Conservation (phyloP, 2,888 invertebrate genomes). For the Cryptocephalus primarius region DNA sequence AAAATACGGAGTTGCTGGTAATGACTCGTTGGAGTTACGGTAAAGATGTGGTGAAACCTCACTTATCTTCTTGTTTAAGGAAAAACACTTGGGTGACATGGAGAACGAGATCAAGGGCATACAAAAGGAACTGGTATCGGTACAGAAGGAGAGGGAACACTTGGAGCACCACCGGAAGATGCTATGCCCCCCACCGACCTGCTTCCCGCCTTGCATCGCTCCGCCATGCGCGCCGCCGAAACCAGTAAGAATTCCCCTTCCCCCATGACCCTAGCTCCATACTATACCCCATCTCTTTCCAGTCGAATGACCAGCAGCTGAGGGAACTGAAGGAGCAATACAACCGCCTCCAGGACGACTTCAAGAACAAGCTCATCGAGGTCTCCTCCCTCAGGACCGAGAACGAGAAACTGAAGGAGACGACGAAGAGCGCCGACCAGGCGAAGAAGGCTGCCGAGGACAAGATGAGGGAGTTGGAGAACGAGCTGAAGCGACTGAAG, state of each 20-base stretch:
- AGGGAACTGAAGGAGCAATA: conserved; percentile 50
- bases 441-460: conserved; percentile 47
- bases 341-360: conserved; percentile 52
- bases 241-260: not conserved
- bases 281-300: too few relatives aligned
- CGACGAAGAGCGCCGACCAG: conserved; percentile 34
- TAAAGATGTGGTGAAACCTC: not conserved
- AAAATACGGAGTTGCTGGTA: conserved; percentile 38
- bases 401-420: conserved; percentile 39
- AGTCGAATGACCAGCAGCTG: conserved; percentile 42
- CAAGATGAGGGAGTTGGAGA: conserved; percentile 47
- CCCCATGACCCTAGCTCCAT: not conserved
- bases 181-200: conserved; percentile 30
- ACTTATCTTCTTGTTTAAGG: conserved; percentile 33
- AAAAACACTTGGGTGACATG: conserved; percentile 47
- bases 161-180: conserved; percentile 37
- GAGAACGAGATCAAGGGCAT: conserved; percentile 49
- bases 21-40: not conserved
- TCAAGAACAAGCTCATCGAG: conserved; percentile 57
- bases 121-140: conserved; percentile 40
- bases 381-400: conserved; percentile 45
- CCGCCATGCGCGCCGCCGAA: conserved; percentile 27
- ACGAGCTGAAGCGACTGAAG: conserved; percentile 37
- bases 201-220: conserved; percentile 9
- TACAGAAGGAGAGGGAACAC: conserved; percentile 42